Evolutionary conservation across 1,140 invertebrate species (phyloP), one percentile per base, ranked within the genome.

Genomic region (Cherax quadricarinatus): DNA sequence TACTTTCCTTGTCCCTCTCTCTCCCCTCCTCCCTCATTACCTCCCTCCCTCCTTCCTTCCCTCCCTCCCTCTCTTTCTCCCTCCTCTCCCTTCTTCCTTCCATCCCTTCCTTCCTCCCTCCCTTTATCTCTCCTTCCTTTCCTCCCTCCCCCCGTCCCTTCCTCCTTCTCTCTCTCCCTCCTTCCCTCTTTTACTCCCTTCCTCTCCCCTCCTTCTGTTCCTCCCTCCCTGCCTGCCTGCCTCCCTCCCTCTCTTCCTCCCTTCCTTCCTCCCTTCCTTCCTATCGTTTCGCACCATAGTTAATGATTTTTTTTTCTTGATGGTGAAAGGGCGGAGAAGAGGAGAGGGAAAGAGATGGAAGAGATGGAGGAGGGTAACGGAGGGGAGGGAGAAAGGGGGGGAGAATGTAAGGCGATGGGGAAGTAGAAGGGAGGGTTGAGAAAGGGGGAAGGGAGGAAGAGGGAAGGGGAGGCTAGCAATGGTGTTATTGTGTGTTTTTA

Each of bases 11-110:
- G 30, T 49, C 30, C 14, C 30, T 41, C 30, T 41, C 30, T 41
- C 2, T 2, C 30, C 2, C 30, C 30, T 41, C 30, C 30, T 4
- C 51, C 41, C 3, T 18, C n/a, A n/a, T n/a, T n/a, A n/a, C n/a
- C n/a, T 41, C 2, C 30, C 30, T 41, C 2, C 30, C 30, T 41
- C 30, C 30, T 4, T 81, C 41, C 3, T 18, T 49, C 41, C 49
- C 79, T 49, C 48, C 21, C 79, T 81, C 79, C 21, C 48, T 49
- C 79, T 81, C 79, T 81, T 41, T 81, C 79, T 81, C 41, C 21
- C 41, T 78, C 41, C 21, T 41, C 1, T 78, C n/a, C n/a, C n/a
- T 3, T n/a, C 10, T 78, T 4, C n/a, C n/a, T 0, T n/a, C 10
- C 30, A 41, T 41, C 30, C 30, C 30, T 41, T 0, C 30, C 30